These are phyloP conservation scores for Prinia subflava DNA, from an alignment of 2,113 vertebrate species.

Conservation along the genomic window DNA sequence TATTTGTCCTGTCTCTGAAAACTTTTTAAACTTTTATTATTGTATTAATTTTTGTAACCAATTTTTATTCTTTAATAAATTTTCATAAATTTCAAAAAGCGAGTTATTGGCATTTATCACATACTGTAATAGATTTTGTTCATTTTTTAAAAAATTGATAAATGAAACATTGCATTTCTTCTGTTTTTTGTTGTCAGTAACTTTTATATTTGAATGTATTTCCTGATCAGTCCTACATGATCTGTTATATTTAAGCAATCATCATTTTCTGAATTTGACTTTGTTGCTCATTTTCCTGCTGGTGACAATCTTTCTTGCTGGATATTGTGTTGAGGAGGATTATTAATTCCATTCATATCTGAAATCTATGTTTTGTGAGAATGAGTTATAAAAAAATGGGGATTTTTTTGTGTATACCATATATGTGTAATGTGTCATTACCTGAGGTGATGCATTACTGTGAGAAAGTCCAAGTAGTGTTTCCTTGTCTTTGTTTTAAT, in stretches of 20 bases:
- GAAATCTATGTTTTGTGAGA: background rate
- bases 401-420: background rate
- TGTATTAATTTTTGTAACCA: too few species aligned
- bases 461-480: background rate
- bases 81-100: too few species aligned
- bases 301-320: background rate
- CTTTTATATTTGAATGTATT: background rate
- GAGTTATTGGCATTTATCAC: too few species aligned
- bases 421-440: background rate
- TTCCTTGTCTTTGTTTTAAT: background rate
- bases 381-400: background rate
- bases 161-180: slow-evolving; percentile 32
- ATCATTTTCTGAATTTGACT: background rate
- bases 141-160: background rate
- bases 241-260: background rate
- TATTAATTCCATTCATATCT: background rate
- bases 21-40: too few species aligned
- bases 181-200: background rate
- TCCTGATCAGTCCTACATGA: background rate
- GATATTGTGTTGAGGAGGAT: background rate
- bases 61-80: too few species aligned
- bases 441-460: background rate
- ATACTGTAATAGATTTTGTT: slow-evolving; percentile 44
- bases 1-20: too few species aligned
- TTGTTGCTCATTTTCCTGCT: background rate